These are phyloP conservation scores for Schrankia costaestrigalis DNA, from an alignment of 2,888 invertebrate species.

Conservation along the genomic window DNA sequence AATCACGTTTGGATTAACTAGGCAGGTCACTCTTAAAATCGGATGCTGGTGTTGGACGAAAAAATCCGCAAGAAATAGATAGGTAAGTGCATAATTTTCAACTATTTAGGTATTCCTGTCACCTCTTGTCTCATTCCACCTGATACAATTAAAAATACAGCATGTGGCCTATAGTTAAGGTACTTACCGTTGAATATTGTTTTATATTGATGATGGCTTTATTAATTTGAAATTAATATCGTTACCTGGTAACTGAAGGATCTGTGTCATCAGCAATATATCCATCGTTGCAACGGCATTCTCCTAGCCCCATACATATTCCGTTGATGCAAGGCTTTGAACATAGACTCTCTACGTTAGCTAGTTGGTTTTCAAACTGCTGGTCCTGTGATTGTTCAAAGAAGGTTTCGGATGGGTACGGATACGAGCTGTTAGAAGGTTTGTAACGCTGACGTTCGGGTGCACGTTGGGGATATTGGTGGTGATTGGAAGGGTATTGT, in stretches of 20 bases:
- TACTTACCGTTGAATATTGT: too few relatives aligned
- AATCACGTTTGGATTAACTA: too few relatives aligned
- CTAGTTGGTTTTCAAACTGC: constrained; percentile 22
- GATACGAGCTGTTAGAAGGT: constrained; percentile 3
- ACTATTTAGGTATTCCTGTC: too few relatives aligned
- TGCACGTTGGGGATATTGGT: constrained; percentile 14
- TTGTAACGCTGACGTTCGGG: constrained; percentile 4
- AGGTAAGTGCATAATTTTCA: too few relatives aligned
- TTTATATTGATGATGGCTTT: too few relatives aligned
- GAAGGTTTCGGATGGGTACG: constrained; percentile 6
- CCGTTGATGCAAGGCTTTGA: constrained; percentile 85
- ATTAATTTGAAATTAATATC: too few relatives aligned
- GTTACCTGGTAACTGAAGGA: constrained; percentile 50
- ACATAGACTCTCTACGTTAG: constrained; percentile 56
- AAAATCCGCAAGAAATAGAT: too few relatives aligned
- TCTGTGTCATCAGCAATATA: constrained; percentile 66
- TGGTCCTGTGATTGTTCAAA: constrained; percentile 15
- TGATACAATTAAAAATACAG: too few relatives aligned
- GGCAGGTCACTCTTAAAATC: too few relatives aligned
- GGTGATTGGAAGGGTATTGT: constrained; percentile 10
- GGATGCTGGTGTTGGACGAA: too few relatives aligned
- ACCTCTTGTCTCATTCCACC: too few relatives aligned
- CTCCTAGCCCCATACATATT: constrained; percentile 75
- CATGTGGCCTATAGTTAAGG: too few relatives aligned
- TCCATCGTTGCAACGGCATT: constrained; percentile 81